These are phyloP conservation scores for Pampusana beccarii DNA, from an alignment of 2,113 vertebrate species.

Conservation along the genomic window DNA sequence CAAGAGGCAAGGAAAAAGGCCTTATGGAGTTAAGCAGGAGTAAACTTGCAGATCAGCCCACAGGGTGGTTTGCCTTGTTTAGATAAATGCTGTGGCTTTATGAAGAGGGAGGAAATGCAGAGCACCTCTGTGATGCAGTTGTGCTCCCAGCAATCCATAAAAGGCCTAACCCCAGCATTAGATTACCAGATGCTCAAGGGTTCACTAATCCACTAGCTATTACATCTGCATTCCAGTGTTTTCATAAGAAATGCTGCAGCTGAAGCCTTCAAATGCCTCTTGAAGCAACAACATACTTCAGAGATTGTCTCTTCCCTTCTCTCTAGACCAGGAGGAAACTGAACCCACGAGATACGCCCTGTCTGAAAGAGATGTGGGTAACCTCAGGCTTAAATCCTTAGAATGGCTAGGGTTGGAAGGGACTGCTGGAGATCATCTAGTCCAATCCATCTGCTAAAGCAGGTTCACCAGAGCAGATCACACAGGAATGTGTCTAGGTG, in stretches of 20 bases:
- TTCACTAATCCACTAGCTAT: neutral
- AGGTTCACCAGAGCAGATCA: too few species aligned
- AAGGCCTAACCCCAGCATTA: neutral
- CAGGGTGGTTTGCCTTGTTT: neutral
- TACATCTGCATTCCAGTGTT: neutral
- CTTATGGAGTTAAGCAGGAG: neutral
- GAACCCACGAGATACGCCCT: fast-evolving
- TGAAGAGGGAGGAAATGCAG: neutral
- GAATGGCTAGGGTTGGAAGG: too few species aligned
- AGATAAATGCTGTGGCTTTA: neutral
- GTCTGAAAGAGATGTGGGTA: neutral
- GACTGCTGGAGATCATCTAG: too few species aligned
- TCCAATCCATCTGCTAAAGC: too few species aligned
- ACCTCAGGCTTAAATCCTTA: neutral
- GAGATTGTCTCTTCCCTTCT: neutral
- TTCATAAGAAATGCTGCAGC: neutral
- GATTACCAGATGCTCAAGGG: neutral
- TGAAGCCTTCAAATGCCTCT: neutral
- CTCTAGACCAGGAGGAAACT: neutral
- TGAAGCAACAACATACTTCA: neutral
- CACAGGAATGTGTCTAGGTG: too few species aligned
- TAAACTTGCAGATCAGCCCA: neutral
- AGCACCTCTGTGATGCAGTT: neutral
- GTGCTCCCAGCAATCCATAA: neutral
- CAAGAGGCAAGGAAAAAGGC: neutral